phyloP scores from a whole-genome alignment of 2,797 vertebrate species.

The Craterocephalus amniculus region DNA sequence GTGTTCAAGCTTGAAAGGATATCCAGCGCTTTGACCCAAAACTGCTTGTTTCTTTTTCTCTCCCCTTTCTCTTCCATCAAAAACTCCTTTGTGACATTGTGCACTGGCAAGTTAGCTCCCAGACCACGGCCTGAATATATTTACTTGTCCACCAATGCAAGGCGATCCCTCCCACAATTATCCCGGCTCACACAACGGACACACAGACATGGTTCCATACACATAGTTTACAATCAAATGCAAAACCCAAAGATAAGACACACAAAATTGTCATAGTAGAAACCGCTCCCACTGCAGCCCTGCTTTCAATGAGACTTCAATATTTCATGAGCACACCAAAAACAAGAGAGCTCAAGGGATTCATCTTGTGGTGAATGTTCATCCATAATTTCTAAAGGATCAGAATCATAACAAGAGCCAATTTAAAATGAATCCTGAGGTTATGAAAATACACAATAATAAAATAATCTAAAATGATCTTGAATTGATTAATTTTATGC shows the following conservation, averaged over 20 bases:
- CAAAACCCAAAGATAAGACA: slow-evolving; percentile 41
- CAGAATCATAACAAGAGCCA: neutral
- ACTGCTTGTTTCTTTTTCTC: slow-evolving; percentile 67
- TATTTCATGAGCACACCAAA: slow-evolving; percentile 64
- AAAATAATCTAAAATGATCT: slow-evolving; percentile 6
- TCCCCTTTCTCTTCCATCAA: slow-evolving; percentile 70
- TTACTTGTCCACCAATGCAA: slow-evolving; percentile 56
- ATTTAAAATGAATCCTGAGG: slow-evolving; percentile 3
- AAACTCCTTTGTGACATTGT: slow-evolving; percentile 74
- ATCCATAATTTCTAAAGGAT: slow-evolving; percentile 40
- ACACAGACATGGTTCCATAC: neutral
- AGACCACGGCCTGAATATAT: slow-evolving; percentile 68
- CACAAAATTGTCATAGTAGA: slow-evolving; percentile 53
- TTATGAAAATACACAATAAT: slow-evolving; percentile 21
- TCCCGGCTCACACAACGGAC: slow-evolving; percentile 24
- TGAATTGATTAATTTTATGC: no score
- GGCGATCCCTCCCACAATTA: slow-evolving; percentile 21
- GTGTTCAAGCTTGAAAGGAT: slow-evolving; percentile 78
- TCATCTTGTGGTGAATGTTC: slow-evolving; percentile 33
- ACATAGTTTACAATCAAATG: slow-evolving; percentile 26
- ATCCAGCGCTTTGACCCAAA: slow-evolving; percentile 79
- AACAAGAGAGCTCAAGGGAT: slow-evolving; percentile 38
- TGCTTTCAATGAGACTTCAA: slow-evolving; percentile 56
- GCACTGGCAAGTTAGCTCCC: slow-evolving; percentile 64
- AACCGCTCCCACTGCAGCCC: slow-evolving; percentile 39